Conservation (phyloP, 2,113 vertebrate genomes). For the Megalops atlanticus region DNA sequence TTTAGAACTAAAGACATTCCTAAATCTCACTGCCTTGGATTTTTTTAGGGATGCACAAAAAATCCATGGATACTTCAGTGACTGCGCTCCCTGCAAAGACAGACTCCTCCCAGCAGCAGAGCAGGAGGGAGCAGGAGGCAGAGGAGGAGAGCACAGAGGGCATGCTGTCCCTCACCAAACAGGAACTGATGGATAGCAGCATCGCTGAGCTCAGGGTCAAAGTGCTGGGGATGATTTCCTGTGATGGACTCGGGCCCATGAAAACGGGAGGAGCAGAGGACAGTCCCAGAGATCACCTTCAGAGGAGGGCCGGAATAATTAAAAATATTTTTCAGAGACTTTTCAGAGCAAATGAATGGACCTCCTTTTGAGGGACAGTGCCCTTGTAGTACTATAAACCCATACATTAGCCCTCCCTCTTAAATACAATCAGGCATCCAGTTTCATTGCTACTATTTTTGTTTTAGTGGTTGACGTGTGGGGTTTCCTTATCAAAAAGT, state of each 20-base stretch:
- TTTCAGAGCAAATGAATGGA: no score
- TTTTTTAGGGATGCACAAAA: conserved; percentile 99
- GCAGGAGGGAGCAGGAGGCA: conserved; percentile 79
- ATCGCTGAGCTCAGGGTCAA: conserved; percentile 93
- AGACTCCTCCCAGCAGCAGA: conserved; percentile 79
- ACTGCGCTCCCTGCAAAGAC: conserved; percentile 76
- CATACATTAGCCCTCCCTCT: no score
- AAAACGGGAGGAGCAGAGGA: no score
- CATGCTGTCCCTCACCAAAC: conserved; percentile 86
- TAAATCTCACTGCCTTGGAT: conserved; percentile 99
- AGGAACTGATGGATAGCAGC: conserved; percentile 99
- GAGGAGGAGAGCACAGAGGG: conserved; percentile 82
- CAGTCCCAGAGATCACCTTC: no score
- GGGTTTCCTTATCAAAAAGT: no score
- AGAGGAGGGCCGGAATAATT: no score
- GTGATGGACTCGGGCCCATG: conserved; percentile 66
- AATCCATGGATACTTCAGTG: conserved; percentile 86
- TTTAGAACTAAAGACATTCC: conserved; percentile 95
- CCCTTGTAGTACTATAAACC: no score
- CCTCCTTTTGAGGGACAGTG: no score
- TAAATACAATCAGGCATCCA: no score
- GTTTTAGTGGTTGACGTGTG: no score
- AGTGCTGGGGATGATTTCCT: conserved; percentile 87
- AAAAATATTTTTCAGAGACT: no score
- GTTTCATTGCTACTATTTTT: no score